These are phyloP conservation scores for Halcyon senegalensis DNA, from an alignment of 2,113 vertebrate genomes.

Conservation along the genomic window DNA sequence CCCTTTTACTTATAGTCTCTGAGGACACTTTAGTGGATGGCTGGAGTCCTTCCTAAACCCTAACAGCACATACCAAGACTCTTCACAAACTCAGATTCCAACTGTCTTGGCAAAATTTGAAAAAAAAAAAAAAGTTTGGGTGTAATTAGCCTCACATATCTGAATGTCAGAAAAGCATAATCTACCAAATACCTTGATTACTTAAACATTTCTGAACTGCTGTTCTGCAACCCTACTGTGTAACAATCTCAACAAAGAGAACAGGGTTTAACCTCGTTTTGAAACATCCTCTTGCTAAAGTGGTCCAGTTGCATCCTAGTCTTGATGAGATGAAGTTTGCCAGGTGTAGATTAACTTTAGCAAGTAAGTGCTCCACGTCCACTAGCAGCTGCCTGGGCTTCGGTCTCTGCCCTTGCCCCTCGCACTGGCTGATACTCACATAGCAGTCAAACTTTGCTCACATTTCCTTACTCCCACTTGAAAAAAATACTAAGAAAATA, in stretches of 20 bases:
- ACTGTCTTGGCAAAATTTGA: background rate
- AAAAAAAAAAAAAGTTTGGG: background rate
- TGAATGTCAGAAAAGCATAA: background rate
- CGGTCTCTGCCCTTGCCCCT: background rate
- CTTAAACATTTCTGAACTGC: background rate
- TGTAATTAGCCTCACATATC: background rate
- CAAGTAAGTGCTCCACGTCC: background rate
- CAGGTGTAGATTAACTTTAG: background rate
- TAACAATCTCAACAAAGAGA: background rate
- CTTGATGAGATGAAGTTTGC: background rate
- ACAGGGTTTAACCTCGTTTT: background rate
- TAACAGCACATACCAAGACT: background rate
- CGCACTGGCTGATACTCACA: accelerated
- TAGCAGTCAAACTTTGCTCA: background rate
- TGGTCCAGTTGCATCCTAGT: background rate
- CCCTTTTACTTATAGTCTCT: background rate
- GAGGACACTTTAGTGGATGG: background rate
- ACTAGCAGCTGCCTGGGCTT: accelerated
- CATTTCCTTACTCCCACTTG: too few species aligned
- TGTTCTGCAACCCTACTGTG: background rate
- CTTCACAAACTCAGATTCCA: background rate
- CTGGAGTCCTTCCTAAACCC: background rate
- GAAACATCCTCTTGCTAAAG: background rate
- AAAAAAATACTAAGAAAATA: too few species aligned
- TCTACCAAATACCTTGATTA: background rate